A percentile compares a stretch with the other conserved stretches of the same genome.
phyloP scores from a whole-genome alignment of 2,888 invertebrate species.

The Agrochola litura region DNA sequence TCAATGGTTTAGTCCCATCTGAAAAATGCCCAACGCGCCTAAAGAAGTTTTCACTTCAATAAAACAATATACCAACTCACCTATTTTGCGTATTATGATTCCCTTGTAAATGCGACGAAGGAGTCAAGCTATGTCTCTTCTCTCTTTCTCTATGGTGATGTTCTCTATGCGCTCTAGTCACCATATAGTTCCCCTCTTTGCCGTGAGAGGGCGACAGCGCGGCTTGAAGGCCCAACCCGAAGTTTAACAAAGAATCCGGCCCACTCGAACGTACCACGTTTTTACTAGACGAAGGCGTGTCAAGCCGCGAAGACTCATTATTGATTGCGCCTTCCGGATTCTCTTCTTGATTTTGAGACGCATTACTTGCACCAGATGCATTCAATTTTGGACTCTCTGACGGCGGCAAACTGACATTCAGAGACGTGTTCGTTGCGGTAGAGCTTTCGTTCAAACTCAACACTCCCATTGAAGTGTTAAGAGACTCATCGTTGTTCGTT shows the following conservation, averaged over 20 bases:
- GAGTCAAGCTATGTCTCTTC: conserved; percentile 90
- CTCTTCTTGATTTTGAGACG: conserved; percentile 73
- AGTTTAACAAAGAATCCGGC: conserved; percentile 82
- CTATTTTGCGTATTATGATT: conserved; percentile 83
- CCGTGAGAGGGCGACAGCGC: conserved; percentile 84
- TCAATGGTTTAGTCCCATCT: too few relatives aligned
- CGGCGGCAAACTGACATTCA: conserved; percentile 85
- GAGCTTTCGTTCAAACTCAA: conserved; percentile 86
- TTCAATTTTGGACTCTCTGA: conserved; percentile 84
- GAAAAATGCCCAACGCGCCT: too few relatives aligned
- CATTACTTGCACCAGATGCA: conserved; percentile 67
- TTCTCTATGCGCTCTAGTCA: conserved; percentile 76
- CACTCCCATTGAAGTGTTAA: conserved; percentile 85
- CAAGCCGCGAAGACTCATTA: conserved; percentile 75
- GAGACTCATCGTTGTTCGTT: conserved; percentile 75
- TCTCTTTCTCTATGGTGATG: conserved; percentile 83
- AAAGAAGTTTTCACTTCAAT: background rate
- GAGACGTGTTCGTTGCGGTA: conserved; percentile 86
- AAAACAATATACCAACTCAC: conserved; percentile 69
- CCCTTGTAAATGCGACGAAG: conserved; percentile 82
- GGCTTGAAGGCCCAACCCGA: conserved; percentile 84
- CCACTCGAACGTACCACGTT: conserved; percentile 74
- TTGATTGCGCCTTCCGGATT: conserved; percentile 73
- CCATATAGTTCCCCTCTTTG: conserved; percentile 79
- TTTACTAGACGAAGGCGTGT: conserved; percentile 84